These are phyloP conservation scores for Aleiodes alternator DNA, from an alignment of 2,888 invertebrate genomes.

Conservation along the genomic window DNA sequence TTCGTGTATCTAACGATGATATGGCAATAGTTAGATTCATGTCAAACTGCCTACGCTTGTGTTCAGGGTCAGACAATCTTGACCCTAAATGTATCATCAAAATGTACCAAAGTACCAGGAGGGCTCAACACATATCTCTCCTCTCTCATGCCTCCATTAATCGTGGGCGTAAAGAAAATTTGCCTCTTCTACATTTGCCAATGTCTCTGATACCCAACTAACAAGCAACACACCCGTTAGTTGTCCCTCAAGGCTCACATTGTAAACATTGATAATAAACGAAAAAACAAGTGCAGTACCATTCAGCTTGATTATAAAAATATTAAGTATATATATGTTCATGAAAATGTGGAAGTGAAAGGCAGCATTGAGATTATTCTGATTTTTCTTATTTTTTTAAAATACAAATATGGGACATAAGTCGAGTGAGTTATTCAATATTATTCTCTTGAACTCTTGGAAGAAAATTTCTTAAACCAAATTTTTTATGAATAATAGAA, in stretches of 20 bases:
- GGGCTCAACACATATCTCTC: neutral
- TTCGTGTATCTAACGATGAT: neutral
- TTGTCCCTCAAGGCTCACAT: slow-evolving; percentile 8
- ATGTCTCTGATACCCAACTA: slow-evolving; percentile 13
- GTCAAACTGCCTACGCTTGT: neutral
- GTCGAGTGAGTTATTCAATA: slow-evolving; percentile 23
- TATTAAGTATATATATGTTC: slow-evolving; percentile 5
- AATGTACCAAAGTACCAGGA: slow-evolving; percentile 4
- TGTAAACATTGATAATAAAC: neutral
- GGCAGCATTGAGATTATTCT: slow-evolving; percentile 20
- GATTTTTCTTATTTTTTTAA: neutral
- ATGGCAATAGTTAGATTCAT: neutral
- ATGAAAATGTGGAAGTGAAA: slow-evolving; percentile 32
- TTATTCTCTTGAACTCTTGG: slow-evolving; percentile 19
- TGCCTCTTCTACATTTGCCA: slow-evolving; percentile 11
- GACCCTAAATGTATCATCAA: slow-evolving; percentile 15
- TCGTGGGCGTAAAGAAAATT: slow-evolving; percentile 19
- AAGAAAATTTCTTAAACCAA: slow-evolving; percentile 9
- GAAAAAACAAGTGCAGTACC: neutral
- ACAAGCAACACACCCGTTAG: slow-evolving; percentile 15
- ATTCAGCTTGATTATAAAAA: neutral
- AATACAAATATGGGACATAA: slow-evolving; percentile 24
- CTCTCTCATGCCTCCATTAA: slow-evolving; percentile 2
- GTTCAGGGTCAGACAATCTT: slow-evolving; percentile 10
- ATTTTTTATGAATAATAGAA: neutral